Conservation (phyloP, 64 coral and sea anemone genomes). For the Porites australiensis region DNA sequence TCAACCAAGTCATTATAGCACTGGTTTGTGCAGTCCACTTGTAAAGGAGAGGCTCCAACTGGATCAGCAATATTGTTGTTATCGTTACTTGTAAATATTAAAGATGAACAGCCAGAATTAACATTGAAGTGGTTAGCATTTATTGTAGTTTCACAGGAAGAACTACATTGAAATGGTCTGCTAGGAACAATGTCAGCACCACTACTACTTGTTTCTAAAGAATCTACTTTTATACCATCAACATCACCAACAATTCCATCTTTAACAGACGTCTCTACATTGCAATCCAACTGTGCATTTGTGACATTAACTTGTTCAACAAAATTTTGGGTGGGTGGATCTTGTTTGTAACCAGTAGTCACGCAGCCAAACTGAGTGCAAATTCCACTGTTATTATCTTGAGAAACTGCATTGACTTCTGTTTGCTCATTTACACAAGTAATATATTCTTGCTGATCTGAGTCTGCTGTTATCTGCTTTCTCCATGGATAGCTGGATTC, state of each 20-base stretch:
- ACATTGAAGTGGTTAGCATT: not conserved
- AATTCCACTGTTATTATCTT: not conserved
- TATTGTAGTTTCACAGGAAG: not conserved
- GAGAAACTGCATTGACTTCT: not conserved
- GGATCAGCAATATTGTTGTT: not conserved
- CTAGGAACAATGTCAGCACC: not conserved
- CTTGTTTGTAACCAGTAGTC: not conserved
- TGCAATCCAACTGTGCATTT: not conserved
- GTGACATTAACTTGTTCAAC: not conserved
- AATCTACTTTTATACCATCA: not conserved
- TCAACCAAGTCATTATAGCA: not conserved
- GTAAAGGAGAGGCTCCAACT: not conserved
- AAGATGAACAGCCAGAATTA: not conserved
- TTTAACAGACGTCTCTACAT: not conserved
- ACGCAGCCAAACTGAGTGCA: not conserved
- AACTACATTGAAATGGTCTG: not conserved
- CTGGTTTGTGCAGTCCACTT: not conserved
- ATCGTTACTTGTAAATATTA: not conserved
- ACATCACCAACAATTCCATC: not conserved
- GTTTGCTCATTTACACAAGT: not conserved
- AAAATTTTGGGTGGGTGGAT: not conserved
- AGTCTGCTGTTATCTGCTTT: not conserved
- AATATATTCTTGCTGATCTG: not conserved
- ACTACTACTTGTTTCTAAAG: not conserved
- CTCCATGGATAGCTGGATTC: conserved; percentile 56